phyloP scores from a whole-genome alignment of 2,888 invertebrate species.

The Eueremaeus valkanovi region DNA sequence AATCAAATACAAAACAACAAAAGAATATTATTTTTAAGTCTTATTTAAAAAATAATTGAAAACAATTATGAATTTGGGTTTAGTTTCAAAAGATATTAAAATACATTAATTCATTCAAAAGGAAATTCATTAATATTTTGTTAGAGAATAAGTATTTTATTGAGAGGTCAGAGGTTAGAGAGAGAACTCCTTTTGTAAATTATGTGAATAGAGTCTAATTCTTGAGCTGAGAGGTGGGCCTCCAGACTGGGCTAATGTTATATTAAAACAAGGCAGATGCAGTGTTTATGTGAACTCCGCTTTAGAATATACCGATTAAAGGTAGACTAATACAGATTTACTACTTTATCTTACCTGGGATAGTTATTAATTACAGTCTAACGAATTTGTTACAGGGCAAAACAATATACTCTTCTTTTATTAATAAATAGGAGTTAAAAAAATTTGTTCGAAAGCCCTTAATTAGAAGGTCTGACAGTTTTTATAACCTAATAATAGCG shows the following conservation, averaged over 20 bases:
- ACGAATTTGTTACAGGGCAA: no score
- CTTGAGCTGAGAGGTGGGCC: neutral
- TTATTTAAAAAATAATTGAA: neutral
- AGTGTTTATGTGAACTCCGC: no score
- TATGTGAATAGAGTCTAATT: neutral
- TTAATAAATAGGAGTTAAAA: no score
- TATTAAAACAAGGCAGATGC: no score
- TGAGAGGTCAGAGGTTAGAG: constrained; percentile 5
- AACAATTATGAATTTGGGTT: no score
- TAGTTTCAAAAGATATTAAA: neutral
- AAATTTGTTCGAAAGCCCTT: neutral
- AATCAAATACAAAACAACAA: neutral
- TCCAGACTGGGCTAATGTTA: no score
- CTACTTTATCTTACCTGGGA: no score
- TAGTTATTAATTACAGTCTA: no score
- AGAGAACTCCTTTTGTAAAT: neutral
- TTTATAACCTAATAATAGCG: neutral
- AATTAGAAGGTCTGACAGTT: constrained; percentile 12
- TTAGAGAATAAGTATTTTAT: neutral
- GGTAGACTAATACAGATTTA: no score
- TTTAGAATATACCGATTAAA: no score
- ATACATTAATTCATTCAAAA: neutral
- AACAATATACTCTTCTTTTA: no score
- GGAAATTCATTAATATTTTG: constrained; percentile 2
- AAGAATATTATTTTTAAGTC: neutral